Evolutionary conservation across 1,140 invertebrate genomes (phyloP).

Genomic region (Zaprionus ghesquierei): DNA sequence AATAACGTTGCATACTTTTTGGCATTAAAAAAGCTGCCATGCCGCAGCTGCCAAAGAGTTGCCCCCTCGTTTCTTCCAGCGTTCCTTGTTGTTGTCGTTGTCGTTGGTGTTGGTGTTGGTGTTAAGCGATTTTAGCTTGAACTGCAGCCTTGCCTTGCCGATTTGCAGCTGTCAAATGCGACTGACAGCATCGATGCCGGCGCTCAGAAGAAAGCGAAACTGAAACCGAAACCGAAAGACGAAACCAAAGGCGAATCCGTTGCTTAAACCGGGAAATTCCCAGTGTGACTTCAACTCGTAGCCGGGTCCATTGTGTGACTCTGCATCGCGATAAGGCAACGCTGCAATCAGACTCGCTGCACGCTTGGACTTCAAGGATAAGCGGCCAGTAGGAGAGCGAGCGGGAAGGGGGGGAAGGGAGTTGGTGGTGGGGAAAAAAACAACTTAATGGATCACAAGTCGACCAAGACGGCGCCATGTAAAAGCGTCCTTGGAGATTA

Average conservation of each 20-base stretch:
- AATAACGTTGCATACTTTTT: slow-evolving; percentile 38
- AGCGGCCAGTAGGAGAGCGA: neutral
- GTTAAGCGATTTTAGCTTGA: slow-evolving; percentile 58
- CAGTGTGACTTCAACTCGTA: slow-evolving; percentile 40
- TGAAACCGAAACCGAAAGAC: neutral
- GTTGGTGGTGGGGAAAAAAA: neutral
- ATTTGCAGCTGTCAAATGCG: slow-evolving; percentile 67
- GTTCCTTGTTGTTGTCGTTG: neutral
- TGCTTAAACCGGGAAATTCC: neutral
- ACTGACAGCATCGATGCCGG: slow-evolving; percentile 34
- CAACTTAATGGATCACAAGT: slow-evolving; percentile 54
- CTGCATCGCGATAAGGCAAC: slow-evolving; percentile 57
- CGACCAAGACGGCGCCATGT: slow-evolving; percentile 22
- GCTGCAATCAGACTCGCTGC: slow-evolving; percentile 20
- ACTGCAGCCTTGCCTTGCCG: slow-evolving; percentile 35
- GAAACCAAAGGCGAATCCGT: neutral
- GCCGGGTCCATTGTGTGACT: slow-evolving; percentile 57
- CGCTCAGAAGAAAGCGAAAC: slow-evolving; percentile 25
- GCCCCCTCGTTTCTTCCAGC: slow-evolving; percentile 4
- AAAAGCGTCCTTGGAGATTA: slow-evolving; percentile 64
- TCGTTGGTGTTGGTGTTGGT: neutral
- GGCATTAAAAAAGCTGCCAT: slow-evolving; percentile 20
- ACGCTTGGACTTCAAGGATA: neutral
- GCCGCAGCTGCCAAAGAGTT: slow-evolving; percentile 14
- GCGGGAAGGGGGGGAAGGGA: neutral